Base-by-base conservation (phyloP, 1,140 invertebrate genomes). In the Procambarus virginalis region DNA sequence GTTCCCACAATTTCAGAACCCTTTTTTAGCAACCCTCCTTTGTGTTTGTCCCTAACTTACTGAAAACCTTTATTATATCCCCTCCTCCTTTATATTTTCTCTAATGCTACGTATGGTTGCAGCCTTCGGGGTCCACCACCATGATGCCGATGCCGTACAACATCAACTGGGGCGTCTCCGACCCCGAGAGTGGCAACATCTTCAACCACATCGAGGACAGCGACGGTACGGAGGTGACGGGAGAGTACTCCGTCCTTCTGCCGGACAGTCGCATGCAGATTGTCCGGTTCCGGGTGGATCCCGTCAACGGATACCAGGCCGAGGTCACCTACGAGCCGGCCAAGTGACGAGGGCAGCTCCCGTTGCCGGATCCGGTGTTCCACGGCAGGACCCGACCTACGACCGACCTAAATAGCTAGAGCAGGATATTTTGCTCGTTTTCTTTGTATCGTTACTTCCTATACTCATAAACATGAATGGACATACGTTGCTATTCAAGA, bases 201-300 rank as follows among this genome's bases (percentile, higher is more conserved):
- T 92, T 92, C 85, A 91, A 89, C 73, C 91, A 91, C 48, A 77
- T 92, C 22, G 92, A 93, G 90, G 81, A 88, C 81, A 88, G 92
- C 77, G 89, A 92, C 64, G 92, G 92, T n/a, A 86, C 76, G 22
- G 89, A 90, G 77, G 91, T 92, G 22, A 91, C 83, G 20, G 92
- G 92, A n/a, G 78, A 84, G 34, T 93, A 93, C 83, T 86, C 86
- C 20, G 92, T 93, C 9, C 79, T 83, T n/a, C 89, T 93, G 10
- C 92, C 92, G 51, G 92, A 93, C 78, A 92, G 91, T 84, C 87
- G 92, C 17, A 88, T 91, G 22, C 92, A 93, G 84, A 91, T 83
- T 55, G 91, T 92, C 70, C 90, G 89, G 70, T 92, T 91, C 89
- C 91, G 75, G 45, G 80, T 83, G 2, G 89, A 91, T n/a, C 89